Evolutionary conservation across 2,113 vertebrate species (phyloP).

Genomic region (Pheucticus melanocephalus): DNA sequence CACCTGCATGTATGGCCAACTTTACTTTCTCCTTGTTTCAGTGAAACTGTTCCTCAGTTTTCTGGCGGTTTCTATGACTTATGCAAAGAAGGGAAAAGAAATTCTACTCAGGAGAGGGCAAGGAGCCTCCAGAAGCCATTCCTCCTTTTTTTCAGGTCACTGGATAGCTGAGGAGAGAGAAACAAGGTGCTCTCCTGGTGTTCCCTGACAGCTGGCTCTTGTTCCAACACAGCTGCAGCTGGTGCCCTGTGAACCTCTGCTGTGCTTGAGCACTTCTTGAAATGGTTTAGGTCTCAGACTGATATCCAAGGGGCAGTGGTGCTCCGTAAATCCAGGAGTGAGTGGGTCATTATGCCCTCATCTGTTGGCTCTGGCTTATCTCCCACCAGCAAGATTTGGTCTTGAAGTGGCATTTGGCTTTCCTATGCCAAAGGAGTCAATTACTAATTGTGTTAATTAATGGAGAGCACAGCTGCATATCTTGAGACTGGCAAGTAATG

Average conservation of each 20-base stretch:
- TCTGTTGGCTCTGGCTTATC: not conserved
- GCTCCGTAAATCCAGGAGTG: not conserved
- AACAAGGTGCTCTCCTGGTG: not conserved
- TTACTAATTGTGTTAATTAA: not conserved
- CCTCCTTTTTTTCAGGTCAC: not conserved
- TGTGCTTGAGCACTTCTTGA: not conserved
- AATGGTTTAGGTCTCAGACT: not conserved
- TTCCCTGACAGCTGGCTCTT: not conserved
- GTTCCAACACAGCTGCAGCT: not conserved
- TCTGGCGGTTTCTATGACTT: not conserved
- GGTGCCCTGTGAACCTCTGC: not conserved
- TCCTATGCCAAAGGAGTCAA: not conserved
- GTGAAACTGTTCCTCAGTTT: not conserved
- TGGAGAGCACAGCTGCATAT: rapidly evolving
- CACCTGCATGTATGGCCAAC: rapidly evolving
- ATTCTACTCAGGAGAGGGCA: not conserved
- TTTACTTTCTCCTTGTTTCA: not conserved
- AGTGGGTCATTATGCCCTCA: not conserved
- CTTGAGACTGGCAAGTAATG: not conserved
- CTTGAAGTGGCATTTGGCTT: not conserved
- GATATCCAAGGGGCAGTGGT: not conserved
- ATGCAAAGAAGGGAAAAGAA: not conserved
- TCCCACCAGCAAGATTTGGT: not conserved
- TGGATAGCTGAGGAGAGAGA: not conserved
- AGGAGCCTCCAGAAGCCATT: not conserved